Conservation (phyloP, 1,140 invertebrate species). For the Amphibalanus amphitrite region DNA sequence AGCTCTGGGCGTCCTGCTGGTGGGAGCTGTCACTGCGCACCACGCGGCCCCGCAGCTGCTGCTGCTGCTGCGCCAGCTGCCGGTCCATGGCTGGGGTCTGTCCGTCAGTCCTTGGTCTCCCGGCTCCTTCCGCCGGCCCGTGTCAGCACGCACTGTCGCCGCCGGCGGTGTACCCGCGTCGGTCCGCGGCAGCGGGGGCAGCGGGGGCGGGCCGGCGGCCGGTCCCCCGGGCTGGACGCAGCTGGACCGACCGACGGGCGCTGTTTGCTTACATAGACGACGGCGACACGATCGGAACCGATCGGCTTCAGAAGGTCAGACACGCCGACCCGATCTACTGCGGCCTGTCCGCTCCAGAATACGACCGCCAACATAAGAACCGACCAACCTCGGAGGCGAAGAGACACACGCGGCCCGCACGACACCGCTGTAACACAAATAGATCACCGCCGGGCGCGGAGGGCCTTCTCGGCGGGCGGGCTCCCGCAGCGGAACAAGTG, state of each 20-base stretch:
- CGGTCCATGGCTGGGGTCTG: neutral
- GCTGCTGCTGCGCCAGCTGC: neutral
- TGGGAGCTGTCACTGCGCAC: neutral
- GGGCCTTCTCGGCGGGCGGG: no score
- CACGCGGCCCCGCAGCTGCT: neutral
- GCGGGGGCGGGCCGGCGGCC: no score
- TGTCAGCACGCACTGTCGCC: neutral
- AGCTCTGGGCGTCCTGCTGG: neutral
- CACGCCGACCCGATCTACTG: neutral
- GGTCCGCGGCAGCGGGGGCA: no score
- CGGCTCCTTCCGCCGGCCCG: neutral
- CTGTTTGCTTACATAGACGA: no score
- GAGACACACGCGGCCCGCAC: neutral
- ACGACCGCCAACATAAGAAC: neutral
- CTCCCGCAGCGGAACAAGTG: no score
- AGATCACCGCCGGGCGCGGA: no score
- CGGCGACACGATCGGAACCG: no score
- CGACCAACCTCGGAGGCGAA: neutral
- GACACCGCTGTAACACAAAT: neutral
- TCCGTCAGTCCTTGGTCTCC: neutral
- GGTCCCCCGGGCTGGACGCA: neutral
- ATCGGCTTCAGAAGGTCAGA: no score
- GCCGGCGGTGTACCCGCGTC: neutral
- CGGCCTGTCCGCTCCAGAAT: neutral
- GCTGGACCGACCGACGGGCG: neutral